Base-by-base conservation (phyloP, 2,888 invertebrate genomes). In the Leucania comma region DNA sequence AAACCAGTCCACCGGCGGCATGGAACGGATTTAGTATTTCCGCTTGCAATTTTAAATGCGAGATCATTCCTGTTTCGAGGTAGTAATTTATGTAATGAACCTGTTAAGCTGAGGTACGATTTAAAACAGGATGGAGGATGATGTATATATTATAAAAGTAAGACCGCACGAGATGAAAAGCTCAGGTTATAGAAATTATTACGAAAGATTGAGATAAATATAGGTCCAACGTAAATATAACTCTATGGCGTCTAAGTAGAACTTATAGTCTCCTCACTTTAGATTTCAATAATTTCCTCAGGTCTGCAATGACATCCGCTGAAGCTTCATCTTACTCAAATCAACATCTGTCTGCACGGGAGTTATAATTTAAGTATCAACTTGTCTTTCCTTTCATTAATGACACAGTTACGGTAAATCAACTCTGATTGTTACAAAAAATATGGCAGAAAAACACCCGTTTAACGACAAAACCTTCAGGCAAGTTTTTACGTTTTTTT, bases 21-120 rank as follows among this genome's bases (percentile, higher is more conserved):
- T 78, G 90, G 88, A 90, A 92, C 88, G 82, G 78, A 84, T 84
- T 84, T 84, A 79, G 68, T 75, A 75, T 81, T 87, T 88, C 86
- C 88, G 88, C 71, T 79, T 75, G 67, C 73, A 68, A 81, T 75
- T 74, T 79, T 76, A 67, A 65, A 71, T 65, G 65, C 62, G 62
- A 65, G 68, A 62, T 72, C 64, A 69, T 72, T 63, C 63, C 69
- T 77, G 68, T 66, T 71, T 54, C 17, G 2, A 64, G 68, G 74
- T 67, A 61, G 60, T 65, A 50, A 61, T 65, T 79, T 82, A 82
- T 82, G 32, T 72, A 64, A 82, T 46, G 26, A 46, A 64, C 35
- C 42, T 71, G 64, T 5, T 48, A 35, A 46, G 53, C 60, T 67
- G 26, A 35, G 53, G 78, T 62, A 71, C 3, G 58, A 53, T 63